phyloP scores from a whole-genome alignment of 2,113 vertebrate species.

The Megaptera novaeangliae region DNA sequence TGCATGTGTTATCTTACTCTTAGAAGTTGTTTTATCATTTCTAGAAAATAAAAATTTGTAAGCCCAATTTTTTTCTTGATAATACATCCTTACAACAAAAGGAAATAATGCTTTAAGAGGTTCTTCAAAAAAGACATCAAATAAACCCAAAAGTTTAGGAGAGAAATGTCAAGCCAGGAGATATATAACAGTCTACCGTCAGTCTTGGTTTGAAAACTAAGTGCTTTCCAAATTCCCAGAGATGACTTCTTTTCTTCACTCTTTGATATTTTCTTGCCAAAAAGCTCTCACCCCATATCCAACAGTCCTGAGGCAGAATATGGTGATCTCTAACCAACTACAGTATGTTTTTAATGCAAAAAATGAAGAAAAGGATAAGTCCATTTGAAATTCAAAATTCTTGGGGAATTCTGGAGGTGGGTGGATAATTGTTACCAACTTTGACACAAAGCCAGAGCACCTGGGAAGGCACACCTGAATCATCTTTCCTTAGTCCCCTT shows the following conservation, averaged over 20 bases:
- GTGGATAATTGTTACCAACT: not conserved
- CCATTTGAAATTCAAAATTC: not conserved
- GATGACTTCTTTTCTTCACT: not conserved
- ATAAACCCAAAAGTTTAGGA: not conserved
- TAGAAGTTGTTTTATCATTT: not conserved
- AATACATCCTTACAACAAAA: not conserved
- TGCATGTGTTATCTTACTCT: not conserved
- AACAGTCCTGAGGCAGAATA: not conserved
- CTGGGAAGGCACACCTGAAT: not conserved
- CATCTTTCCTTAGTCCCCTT: not conserved
- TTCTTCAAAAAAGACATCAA: not conserved
- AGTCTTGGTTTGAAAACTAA: not conserved
- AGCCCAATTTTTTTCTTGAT: not conserved
- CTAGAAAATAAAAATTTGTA: not conserved
- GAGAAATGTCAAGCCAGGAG: not conserved
- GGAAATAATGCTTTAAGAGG: not conserved
- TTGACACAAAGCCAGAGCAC: not conserved
- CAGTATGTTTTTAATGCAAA: not conserved
- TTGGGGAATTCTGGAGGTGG: not conserved
- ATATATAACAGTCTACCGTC: fast-evolving
- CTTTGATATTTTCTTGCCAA: not conserved
- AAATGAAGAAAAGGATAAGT: not conserved
- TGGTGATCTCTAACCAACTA: not conserved
- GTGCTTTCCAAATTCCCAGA: not conserved
- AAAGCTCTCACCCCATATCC: not conserved